Base-by-base conservation (phyloP, 2,888 invertebrate species). In the Leucophenga montana region DNA sequence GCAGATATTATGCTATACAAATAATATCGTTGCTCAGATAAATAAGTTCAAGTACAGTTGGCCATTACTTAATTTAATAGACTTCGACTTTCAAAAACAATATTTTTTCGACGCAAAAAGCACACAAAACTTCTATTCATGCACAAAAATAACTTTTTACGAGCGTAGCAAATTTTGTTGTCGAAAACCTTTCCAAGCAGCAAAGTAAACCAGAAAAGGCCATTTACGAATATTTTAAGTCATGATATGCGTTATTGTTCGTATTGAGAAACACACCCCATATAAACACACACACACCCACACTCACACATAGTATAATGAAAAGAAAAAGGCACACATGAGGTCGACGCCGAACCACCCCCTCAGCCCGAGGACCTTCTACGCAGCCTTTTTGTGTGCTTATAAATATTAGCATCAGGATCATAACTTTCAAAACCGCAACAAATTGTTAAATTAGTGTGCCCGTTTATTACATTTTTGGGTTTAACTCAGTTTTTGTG, bases 401-500 rank as follows among this genome's bases (percentile, higher is more conserved):
- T 69, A 65, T 76, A 76, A 76, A 78, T 76, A 71, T 75, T 73
- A 72, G 73, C 79, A 79, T 78, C 79, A 75, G 77, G 78, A 79
- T 79, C 80, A 83, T 83, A 82, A 83, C 78, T 81, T 81, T 64
- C 68, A 74, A 81, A 82, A 82, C 85, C 85, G 83, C 85, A 85
- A 82, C 85, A 83, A 85, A 85, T 85, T 85, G 83, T 78, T 82
- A 80, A 85, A 85, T 85, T 83, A 85, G 79, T 80, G 74, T 74
- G 71, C 76, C 77, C 79, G 79, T 82, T 83, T 82, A 81, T 80
- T 80, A 80, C 76, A 73, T 74, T 76, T 75, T 62, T 46, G 56
- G 59, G 64, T 64, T 68, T 68, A 64, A 68, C 50, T 64, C 54
- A 68, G 68, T 54, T 56, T 39, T 54, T 53, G 66, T 33, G 66